These are phyloP conservation scores for Tenthredo notha DNA, from an alignment of 2,888 invertebrate species.

Conservation along the genomic window DNA sequence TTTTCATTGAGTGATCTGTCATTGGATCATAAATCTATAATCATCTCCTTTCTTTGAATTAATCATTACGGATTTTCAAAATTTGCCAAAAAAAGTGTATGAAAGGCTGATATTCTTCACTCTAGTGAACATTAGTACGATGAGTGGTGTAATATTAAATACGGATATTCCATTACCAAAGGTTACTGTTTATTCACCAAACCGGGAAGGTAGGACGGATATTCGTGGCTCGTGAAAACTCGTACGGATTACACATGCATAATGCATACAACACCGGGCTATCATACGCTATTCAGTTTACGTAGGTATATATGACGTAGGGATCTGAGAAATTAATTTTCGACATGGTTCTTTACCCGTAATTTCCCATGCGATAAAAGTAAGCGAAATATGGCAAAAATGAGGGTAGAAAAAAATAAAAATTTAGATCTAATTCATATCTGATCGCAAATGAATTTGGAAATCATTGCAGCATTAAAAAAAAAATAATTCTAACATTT, in stretches of 20 bases:
- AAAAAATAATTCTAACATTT: neutral
- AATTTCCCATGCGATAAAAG: neutral
- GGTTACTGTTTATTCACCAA: conserved; percentile 12
- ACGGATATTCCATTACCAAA: conserved; percentile 3
- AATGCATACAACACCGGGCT: neutral
- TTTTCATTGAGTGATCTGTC: neutral
- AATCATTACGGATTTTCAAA: neutral
- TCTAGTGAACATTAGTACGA: neutral
- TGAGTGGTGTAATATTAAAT: neutral
- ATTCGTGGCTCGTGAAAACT: conserved; percentile 30
- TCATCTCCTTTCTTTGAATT: too few relatives aligned
- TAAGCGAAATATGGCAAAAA: neutral
- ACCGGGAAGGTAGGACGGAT: neutral
- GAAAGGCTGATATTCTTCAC: neutral
- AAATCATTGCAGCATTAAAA: neutral
- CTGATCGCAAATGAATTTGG: neutral
- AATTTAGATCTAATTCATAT: neutral
- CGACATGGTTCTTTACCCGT: neutral
- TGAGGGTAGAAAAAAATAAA: too few relatives aligned
- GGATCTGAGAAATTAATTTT: conserved; percentile 10
- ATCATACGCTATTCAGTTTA: neutral
- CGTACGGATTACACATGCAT: conserved; percentile 29
- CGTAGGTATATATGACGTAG: neutral
- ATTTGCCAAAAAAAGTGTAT: neutral
- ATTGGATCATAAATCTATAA: too few relatives aligned